These are phyloP conservation scores for Seriola rivoliana DNA, from an alignment of 2,113 vertebrate genomes.

Conservation along the genomic window DNA sequence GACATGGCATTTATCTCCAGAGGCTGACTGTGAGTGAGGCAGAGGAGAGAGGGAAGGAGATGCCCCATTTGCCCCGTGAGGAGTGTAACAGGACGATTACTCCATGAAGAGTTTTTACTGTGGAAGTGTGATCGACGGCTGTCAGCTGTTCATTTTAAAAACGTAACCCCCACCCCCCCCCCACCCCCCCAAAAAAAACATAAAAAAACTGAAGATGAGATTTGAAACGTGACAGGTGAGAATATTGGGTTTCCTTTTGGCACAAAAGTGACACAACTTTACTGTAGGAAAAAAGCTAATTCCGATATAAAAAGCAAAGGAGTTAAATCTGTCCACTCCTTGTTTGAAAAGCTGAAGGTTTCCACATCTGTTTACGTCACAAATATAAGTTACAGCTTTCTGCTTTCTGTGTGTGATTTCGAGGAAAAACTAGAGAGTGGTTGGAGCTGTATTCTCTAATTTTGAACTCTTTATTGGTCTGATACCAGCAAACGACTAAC, in stretches of 20 bases:
- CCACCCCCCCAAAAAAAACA: neutral
- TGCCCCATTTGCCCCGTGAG: slow-evolving; percentile 48
- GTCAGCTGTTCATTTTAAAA: slow-evolving; percentile 16
- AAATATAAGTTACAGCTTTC: too few relatives aligned
- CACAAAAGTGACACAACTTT: neutral
- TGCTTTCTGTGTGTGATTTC: neutral
- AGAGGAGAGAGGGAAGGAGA: slow-evolving; percentile 44
- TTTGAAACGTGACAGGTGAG: neutral
- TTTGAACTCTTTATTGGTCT: neutral
- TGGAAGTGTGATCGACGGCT: slow-evolving; percentile 3
- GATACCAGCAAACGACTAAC: neutral
- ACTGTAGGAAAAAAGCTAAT: neutral
- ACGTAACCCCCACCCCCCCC: slow-evolving; percentile 10
- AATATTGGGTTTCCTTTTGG: neutral
- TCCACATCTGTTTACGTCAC: neutral
- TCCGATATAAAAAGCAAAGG: neutral
- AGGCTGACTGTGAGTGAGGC: slow-evolving; percentile 34
- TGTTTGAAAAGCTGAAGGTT: neutral
- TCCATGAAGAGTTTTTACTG: slow-evolving; percentile 29
- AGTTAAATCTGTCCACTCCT: neutral
- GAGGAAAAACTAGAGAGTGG: too few relatives aligned
- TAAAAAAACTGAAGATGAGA: neutral
- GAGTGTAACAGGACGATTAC: slow-evolving; percentile 51
- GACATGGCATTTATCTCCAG: slow-evolving; percentile 67
- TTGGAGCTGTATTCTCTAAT: neutral